Base-by-base conservation (phyloP, 2,888 invertebrate genomes). In the Caenorhabditis sp. region DNA sequence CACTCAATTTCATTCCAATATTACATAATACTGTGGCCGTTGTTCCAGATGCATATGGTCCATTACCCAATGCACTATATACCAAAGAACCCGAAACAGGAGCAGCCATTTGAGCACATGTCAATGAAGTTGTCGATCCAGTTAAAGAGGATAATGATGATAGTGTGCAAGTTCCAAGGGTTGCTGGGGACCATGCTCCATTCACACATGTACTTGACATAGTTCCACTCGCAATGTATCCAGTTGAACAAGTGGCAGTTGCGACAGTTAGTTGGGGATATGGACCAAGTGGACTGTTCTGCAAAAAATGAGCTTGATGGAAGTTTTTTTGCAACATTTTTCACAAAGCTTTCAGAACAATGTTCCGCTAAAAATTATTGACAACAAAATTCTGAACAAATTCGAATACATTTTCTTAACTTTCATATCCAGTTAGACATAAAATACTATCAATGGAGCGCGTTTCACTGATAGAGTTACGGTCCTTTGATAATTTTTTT, bases 21-120 rank as follows among this genome's bases (percentile, higher is more conserved):
- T 76, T 77, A 61, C 84, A 84, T 8, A 73, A 72, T 4, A 84
- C 59, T 23, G 81, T 77, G 17, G 76, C 83, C 1, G 73, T 66
- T 7, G 83, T 80, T 43, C 83, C 83, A 12, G 74, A 54, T n/a
- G 74, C 64, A 59, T 74, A 74, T 20, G 73, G 68, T n/a, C 73
- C 73, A 10, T 63, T 10, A 0, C 68, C 68, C 3, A 73, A 31
- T 7, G 66, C 58, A 54, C 69, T 70, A 56, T 70, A 69, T 14
- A 67, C 52, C 1, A 70, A 36, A 20, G 74, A 69, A 52, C 74
- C 74, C 0, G 56, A 65, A 4, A 74, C 25, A 25, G 56, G 49
- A n/a, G 60, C 63, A 4, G 61, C 66, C 8, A 69, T 52, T 59
- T 64, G 38, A 1, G 63, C 66, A 54, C 74, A 74, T 0, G 67